These are phyloP conservation scores for Minunthozetes semirufus DNA, from an alignment of 2,888 invertebrate species.

Conservation along the genomic window DNA sequence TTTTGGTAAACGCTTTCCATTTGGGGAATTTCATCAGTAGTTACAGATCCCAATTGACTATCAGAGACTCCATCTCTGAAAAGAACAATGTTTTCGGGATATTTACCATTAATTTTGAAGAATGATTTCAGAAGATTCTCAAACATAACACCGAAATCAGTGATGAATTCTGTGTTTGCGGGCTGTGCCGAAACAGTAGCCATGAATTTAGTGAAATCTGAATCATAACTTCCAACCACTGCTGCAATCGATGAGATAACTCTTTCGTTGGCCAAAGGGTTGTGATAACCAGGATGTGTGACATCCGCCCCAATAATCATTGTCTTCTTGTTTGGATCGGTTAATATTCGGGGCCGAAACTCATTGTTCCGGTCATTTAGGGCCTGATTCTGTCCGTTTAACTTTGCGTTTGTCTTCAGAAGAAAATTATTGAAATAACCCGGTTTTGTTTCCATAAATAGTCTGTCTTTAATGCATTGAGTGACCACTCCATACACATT, in stretches of 20 bases:
- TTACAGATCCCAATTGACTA: slow-evolving; percentile 64
- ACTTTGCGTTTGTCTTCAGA: neutral
- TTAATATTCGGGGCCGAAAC: neutral
- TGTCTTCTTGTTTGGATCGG: neutral
- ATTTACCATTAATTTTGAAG: slow-evolving; percentile 45
- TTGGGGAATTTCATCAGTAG: slow-evolving; percentile 52
- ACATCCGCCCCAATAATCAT: slow-evolving; percentile 82
- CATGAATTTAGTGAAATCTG: slow-evolving; percentile 44
- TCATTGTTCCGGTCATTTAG: neutral
- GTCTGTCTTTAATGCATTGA: neutral
- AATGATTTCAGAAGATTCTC: slow-evolving; percentile 60
- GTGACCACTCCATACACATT: neutral
- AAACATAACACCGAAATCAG: slow-evolving; percentile 63
- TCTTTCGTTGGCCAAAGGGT: slow-evolving; percentile 49
- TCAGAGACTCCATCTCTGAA: slow-evolving; percentile 77
- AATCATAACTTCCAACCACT: slow-evolving; percentile 68
- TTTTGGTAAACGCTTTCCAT: slow-evolving; percentile 60
- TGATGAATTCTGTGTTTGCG: slow-evolving; percentile 64
- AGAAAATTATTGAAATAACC: neutral
- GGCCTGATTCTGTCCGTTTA: neutral
- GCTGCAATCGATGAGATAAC: slow-evolving; percentile 57
- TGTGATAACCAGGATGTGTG: slow-evolving; percentile 77
- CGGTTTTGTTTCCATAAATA: neutral
- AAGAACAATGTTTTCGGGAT: slow-evolving; percentile 63
- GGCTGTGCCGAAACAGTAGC: slow-evolving; percentile 62